Base-by-base conservation (phyloP, 1,140 invertebrate species). In the Aphelinus certus region DNA sequence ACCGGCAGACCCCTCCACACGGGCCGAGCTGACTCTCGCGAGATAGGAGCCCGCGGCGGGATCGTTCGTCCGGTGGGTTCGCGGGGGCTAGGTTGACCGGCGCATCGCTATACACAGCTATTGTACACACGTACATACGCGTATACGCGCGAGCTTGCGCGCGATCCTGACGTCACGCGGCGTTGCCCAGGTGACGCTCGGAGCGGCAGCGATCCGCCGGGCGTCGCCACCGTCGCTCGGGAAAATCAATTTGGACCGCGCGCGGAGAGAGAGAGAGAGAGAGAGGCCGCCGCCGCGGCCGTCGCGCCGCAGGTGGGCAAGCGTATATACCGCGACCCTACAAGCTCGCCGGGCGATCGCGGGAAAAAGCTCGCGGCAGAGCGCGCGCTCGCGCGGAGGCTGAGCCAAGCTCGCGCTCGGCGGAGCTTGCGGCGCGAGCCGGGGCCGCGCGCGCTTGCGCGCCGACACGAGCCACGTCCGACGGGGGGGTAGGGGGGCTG, bases 371-470 rank as follows among this genome's bases (percentile, higher is more conserved):
- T 26, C 26, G 26, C 26, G 26, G 26, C 26, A 26, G 26, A 26
- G 26, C 26, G 26, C 26, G 26, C 26, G 26, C 26, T 26, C 26
- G 26, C 26, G 26, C 26, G 26, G 26, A 26, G 26, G 26, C 10
- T 5, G 53, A 10, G 53, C 78, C 75, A 80, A 85, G 86, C 85
- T 84, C 84, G 82, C 81, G 81, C 84, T 84, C 83, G 84, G 86
- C 85, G 83, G 73, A 76, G 79, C 76, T 79, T 71, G 82, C 82
- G 82, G 78, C 79, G 77, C 80, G 80, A 76, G 58, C 58, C 10
- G 4, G 42, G 58, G 9, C 58, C 4, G 9, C 58, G 9, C 58
- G 58, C 10, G 42, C 26, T 26, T 26, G 26, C 26, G 26, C 26
- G 26, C 26, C 26, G 26, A 26, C 26, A 26, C 26, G 26, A 26